These are phyloP conservation scores for Agonopterix heracliana DNA, from an alignment of 2,888 invertebrate species.

Conservation along the genomic window DNA sequence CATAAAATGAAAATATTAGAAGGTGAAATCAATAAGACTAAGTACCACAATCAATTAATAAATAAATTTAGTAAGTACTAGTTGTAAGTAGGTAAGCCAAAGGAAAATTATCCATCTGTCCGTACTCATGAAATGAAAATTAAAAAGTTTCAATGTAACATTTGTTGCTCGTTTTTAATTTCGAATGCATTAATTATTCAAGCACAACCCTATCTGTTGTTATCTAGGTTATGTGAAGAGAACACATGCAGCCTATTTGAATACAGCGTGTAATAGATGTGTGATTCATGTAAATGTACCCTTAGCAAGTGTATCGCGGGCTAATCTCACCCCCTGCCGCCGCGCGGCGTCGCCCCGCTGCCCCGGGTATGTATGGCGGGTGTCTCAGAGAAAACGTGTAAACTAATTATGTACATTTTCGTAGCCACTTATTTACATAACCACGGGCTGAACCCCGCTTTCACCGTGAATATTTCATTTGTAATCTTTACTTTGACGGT, in stretches of 20 bases:
- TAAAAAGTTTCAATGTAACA: conserved; percentile 4
- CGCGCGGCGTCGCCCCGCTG: conserved; percentile 11
- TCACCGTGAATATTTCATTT: conserved; percentile 76
- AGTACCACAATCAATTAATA: too few relatives aligned
- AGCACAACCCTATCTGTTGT: conserved; percentile 51
- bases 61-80: too few relatives aligned
- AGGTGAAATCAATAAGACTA: too few relatives aligned
- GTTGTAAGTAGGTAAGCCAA: too few relatives aligned
- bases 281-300: conserved; percentile 73
- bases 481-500: conserved; percentile 74
- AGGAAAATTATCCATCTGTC: background rate
- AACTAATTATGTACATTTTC: conserved; percentile 77
- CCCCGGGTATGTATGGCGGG: conserved; percentile 25
- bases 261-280: conserved; percentile 61
- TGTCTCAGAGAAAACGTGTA: conserved; percentile 69
- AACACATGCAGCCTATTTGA: conserved; percentile 62
- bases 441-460: conserved; percentile 69
- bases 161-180: conserved; percentile 19
- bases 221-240: conserved; percentile 62
- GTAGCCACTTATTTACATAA: conserved; percentile 76
- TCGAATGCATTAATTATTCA: conserved; percentile 39
- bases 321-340: conserved; percentile 48
- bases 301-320: conserved; percentile 61
- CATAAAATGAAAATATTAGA: too few relatives aligned
- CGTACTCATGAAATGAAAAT: conserved; percentile 4